Evolutionary conservation across 2,113 vertebrate species (phyloP).

Genomic region (Pheucticus melanocephalus): DNA sequence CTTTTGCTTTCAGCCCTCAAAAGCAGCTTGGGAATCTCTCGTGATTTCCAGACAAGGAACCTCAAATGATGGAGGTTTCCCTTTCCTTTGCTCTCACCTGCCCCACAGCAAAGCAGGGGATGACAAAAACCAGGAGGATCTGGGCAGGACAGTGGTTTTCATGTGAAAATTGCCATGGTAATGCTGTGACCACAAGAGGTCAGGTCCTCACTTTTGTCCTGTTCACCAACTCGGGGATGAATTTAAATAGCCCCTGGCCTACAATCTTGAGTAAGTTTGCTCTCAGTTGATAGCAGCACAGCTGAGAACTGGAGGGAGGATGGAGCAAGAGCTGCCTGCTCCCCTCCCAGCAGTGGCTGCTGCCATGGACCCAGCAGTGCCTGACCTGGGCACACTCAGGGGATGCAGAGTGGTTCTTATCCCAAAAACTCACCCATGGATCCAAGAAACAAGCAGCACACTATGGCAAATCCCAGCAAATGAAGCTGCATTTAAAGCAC

Average conservation of each 20-base stretch:
- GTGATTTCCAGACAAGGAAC: background rate
- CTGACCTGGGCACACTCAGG: rapidly evolving
- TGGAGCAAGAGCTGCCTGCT: background rate
- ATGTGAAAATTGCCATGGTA: background rate
- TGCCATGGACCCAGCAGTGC: rapidly evolving
- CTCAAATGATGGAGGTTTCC: background rate
- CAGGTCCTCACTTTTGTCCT: conserved; percentile 40
- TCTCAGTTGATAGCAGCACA: background rate
- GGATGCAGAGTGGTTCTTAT: rapidly evolving
- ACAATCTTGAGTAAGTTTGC: background rate
- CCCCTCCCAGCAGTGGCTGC: rapidly evolving
- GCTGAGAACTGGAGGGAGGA: background rate
- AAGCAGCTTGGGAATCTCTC: background rate
- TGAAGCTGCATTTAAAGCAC: background rate
- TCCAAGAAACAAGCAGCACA: background rate
- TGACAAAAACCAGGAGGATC: rapidly evolving
- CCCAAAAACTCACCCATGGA: rapidly evolving
- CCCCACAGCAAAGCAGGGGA: background rate
- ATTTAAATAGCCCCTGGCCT: background rate
- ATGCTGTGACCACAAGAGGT: conserved; percentile 37
- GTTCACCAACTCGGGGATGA: background rate
- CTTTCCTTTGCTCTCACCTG: background rate
- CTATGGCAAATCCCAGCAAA: background rate
- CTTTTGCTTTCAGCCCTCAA: background rate
- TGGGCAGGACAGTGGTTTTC: background rate